These are phyloP conservation scores for Lepidurus couesii DNA, from an alignment of 1,140 invertebrate species.

Conservation along the genomic window DNA sequence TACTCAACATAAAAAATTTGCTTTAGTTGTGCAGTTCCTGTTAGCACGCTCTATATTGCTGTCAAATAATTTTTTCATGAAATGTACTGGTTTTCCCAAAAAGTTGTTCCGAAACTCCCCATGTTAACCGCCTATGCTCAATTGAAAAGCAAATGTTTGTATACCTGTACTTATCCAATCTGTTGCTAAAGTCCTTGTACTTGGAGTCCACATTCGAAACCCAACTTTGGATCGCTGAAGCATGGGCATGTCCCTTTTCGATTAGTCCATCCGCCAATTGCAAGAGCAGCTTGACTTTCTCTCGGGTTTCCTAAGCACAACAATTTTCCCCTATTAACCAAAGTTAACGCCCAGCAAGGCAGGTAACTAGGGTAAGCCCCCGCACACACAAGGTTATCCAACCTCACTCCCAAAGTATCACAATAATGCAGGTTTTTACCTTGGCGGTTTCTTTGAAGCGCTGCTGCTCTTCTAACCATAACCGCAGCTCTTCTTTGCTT, in stretches of 20 bases:
- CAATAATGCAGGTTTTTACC: slow-evolving; percentile 43
- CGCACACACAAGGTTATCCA: too few species aligned
- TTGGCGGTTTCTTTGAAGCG: slow-evolving; percentile 85
- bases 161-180: slow-evolving; percentile 79
- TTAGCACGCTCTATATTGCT: too few species aligned
- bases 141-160: too few species aligned
- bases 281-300: slow-evolving; percentile 84
- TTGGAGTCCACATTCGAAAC: slow-evolving; percentile 88
- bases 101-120: too few species aligned
- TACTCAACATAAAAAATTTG: too few species aligned
- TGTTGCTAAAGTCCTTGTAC: slow-evolving; percentile 90
- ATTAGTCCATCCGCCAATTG: slow-evolving; percentile 91
- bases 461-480: slow-evolving; percentile 75
- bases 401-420: too few species aligned
- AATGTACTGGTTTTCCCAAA: too few species aligned
- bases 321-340: not conserved
- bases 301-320: slow-evolving; percentile 68
- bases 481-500: slow-evolving; percentile 72
- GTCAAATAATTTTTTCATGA: too few species aligned
- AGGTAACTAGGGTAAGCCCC: too few species aligned
- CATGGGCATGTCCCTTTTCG: slow-evolving; percentile 91
- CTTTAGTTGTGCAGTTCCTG: too few species aligned
- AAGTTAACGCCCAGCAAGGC: too few species aligned
- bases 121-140: too few species aligned
- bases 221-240: slow-evolving; percentile 86